phyloP scores from a whole-genome alignment of 2,113 vertebrate species.

The Phasianus colchicus region DNA sequence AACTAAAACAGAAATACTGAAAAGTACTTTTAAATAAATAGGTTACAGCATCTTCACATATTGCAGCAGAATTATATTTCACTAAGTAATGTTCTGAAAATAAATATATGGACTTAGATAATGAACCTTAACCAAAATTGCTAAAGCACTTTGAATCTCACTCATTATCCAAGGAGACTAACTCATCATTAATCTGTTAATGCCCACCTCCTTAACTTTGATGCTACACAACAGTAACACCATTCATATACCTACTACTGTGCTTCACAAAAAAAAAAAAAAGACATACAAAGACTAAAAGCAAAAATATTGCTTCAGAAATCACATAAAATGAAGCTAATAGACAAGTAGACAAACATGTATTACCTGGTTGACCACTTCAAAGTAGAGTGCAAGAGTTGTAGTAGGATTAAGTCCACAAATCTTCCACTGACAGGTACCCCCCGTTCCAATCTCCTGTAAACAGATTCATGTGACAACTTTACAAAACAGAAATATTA shows the following conservation, averaged over 20 bases:
- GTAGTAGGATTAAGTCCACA: constrained; percentile 92
- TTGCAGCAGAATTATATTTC: not conserved
- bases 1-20: not conserved
- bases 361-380: constrained; percentile 97
- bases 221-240: not conserved
- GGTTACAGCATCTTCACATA: not conserved
- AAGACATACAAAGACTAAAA: not conserved
- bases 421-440: constrained; percentile 98
- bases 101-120: not conserved
- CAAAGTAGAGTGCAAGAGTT: constrained; percentile 94
- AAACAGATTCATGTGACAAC: constrained; percentile 25
- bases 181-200: not conserved
- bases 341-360: not conserved
- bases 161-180: not conserved
- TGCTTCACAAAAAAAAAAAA: not conserved
- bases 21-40: not conserved
- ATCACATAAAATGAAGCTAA: not conserved
- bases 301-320: not conserved
- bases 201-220: not conserved
- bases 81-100: not conserved
- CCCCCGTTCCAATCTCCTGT: constrained; percentile 96
- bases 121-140: not conserved
- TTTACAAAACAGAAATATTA: not conserved
- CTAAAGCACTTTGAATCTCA: not conserved
- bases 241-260: not conserved